These are phyloP conservation scores for Cynodonichthys magdalenae DNA, from an alignment of 2,797 vertebrate genomes.

Conservation along the genomic window DNA sequence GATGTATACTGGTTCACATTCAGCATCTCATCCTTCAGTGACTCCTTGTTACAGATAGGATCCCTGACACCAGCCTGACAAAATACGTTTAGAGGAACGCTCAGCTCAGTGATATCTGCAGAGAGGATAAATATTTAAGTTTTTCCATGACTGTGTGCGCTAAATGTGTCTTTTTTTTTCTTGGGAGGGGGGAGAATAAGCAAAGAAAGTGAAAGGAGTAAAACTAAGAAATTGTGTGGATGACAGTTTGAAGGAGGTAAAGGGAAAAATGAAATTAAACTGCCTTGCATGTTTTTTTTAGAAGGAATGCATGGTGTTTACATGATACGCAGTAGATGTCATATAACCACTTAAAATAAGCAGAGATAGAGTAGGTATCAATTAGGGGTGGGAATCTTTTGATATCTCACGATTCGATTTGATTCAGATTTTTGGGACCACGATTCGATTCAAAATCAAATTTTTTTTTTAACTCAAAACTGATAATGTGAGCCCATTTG, in stretches of 20 bases:
- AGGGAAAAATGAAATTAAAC: slow-evolving; percentile 9
- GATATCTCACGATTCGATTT: too few relatives aligned
- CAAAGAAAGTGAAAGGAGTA: not conserved
- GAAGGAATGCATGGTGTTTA: too few relatives aligned
- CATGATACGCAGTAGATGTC: too few relatives aligned
- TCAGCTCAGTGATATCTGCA: slow-evolving; percentile 27
- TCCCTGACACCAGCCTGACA: slow-evolving; percentile 15
- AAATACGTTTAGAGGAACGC: slow-evolving; percentile 32
- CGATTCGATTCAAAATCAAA: too few relatives aligned
- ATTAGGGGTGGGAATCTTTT: too few relatives aligned
- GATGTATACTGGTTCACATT: slow-evolving; percentile 16
- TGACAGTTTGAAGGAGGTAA: slow-evolving; percentile 5
- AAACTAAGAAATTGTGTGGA: not conserved
- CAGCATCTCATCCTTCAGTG: slow-evolving; percentile 31
- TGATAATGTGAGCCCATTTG: too few relatives aligned
- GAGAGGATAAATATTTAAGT: slow-evolving; percentile 49
- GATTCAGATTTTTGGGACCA: too few relatives aligned
- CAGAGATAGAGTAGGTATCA: too few relatives aligned
- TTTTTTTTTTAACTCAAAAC: too few relatives aligned
- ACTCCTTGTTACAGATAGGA: slow-evolving; percentile 18
- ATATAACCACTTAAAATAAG: too few relatives aligned
- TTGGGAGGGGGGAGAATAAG: not conserved
- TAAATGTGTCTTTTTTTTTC: slow-evolving; percentile 11
- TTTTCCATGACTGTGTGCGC: slow-evolving; percentile 15
- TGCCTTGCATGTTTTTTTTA: too few relatives aligned